Conservation (phyloP, 2,797 vertebrate species). For the Galagoides demidoff region DNA sequence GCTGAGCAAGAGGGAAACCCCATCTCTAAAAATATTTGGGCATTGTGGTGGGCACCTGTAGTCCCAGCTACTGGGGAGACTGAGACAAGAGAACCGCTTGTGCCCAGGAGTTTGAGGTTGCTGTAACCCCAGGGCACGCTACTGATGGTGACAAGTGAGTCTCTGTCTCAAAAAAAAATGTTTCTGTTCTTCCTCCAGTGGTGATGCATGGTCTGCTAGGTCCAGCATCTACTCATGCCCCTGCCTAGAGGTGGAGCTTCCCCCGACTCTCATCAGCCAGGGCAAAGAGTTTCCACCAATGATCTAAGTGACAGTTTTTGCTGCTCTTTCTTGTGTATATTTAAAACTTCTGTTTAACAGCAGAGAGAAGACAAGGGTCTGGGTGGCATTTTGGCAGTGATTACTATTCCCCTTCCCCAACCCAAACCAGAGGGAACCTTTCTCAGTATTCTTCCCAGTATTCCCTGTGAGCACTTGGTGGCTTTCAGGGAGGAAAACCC, state of each 20-base stretch:
- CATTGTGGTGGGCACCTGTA: no score
- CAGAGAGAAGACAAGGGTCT: not conserved
- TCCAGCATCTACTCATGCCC: not conserved
- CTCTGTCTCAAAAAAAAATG: no score
- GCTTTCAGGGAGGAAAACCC: not conserved
- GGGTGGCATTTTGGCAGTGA: not conserved
- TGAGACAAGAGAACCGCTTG: no score
- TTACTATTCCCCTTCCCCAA: not conserved
- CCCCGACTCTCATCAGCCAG: not conserved
- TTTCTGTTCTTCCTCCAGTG: not conserved
- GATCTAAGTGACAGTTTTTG: not conserved
- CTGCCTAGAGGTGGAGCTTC: not conserved
- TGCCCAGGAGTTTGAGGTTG: no score
- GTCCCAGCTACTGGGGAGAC: no score
- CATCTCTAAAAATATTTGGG: no score
- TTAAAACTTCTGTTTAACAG: not conserved
- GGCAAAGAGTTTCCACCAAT: not conserved
- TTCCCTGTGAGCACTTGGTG: not conserved
- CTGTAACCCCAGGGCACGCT: no score
- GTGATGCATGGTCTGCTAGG: not conserved
- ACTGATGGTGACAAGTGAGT: no score
- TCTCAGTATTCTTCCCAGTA: not conserved
- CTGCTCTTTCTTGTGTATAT: not conserved
- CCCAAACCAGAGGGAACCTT: not conserved
- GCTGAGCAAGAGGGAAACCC: no score